Conservation (phyloP, 2,888 invertebrate species). For the Ditula angustiorana region DNA sequence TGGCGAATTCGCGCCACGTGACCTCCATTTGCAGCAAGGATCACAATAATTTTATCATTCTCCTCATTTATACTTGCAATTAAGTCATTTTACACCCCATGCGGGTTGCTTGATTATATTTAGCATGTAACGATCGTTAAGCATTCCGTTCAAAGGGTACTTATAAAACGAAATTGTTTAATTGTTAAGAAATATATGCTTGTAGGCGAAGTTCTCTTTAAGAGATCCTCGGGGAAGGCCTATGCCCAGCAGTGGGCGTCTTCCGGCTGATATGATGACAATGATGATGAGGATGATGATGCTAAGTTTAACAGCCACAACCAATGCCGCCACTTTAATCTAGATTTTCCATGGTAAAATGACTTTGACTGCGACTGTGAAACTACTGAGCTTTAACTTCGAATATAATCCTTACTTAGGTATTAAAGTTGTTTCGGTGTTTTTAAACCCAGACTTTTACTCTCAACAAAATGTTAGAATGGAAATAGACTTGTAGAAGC, state of each 20-base stretch:
- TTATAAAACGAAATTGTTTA: not conserved
- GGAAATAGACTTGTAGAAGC: slow-evolving; percentile 58
- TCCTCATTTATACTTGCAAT: slow-evolving; percentile 77
- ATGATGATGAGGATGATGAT: no score
- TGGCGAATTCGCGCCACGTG: slow-evolving; percentile 78
- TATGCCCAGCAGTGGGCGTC: no score
- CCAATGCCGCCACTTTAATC: no score
- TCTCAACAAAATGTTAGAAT: slow-evolving; percentile 3
- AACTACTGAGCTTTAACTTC: no score
- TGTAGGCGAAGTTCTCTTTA: not conserved
- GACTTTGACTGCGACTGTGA: no score
- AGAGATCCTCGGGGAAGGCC: no score
- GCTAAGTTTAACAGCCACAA: no score
- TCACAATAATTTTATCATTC: slow-evolving; percentile 70
- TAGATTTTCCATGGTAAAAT: no score
- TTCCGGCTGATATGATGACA: no score
- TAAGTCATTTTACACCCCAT: slow-evolving; percentile 74
- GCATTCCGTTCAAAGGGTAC: slow-evolving; percentile 16
- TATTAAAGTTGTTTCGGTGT: not conserved
- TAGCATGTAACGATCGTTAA: slow-evolving; percentile 44
- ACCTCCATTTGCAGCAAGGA: slow-evolving; percentile 77
- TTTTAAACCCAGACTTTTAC: not conserved
- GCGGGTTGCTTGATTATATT: slow-evolving; percentile 66
- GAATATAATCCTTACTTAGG: no score
- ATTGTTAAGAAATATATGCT: not conserved